Percentiles rank a stretch among this genome's conserved stretches.
Conservation (phyloP, 2,113 vertebrate genomes). For the Esox niger region DNA sequence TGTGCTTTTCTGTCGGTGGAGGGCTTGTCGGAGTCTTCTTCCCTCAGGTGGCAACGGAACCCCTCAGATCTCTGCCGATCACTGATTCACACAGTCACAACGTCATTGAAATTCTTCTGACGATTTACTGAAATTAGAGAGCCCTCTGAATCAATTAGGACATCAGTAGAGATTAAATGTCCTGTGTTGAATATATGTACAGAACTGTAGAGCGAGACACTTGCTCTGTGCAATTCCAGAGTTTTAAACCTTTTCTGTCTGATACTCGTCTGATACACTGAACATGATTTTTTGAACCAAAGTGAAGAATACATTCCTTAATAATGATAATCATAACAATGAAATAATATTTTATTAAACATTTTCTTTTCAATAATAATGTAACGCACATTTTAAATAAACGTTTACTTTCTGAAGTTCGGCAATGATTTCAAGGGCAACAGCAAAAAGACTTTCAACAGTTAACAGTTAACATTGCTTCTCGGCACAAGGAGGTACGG, state of each 20-base stretch:
- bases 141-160: constrained; percentile 57
- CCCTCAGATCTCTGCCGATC: constrained; percentile 27
- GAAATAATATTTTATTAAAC: too few species aligned
- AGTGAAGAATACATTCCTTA: too few species aligned
- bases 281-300: too few species aligned
- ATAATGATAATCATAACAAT: too few species aligned
- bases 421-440: too few species aligned
- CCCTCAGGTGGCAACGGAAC: constrained; percentile 60
- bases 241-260: background rate
- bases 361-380: too few species aligned
- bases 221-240: constrained; percentile 33
- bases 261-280: too few species aligned
- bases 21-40: constrained; percentile 30
- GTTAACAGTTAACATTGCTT: too few species aligned
- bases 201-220: constrained; percentile 44
- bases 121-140: constrained; percentile 53
- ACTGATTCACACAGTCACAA: constrained; percentile 30
- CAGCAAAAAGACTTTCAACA: too few species aligned
- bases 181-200: constrained; percentile 40
- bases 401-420: too few species aligned
- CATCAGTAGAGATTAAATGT: constrained; percentile 48
- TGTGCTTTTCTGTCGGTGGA: constrained; percentile 70
- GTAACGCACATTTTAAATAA: too few species aligned
- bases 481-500: background rate
- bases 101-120: constrained; percentile 46